phyloP scores from a whole-genome alignment of 2,888 invertebrate species.

The Himalopsyche japonica region DNA sequence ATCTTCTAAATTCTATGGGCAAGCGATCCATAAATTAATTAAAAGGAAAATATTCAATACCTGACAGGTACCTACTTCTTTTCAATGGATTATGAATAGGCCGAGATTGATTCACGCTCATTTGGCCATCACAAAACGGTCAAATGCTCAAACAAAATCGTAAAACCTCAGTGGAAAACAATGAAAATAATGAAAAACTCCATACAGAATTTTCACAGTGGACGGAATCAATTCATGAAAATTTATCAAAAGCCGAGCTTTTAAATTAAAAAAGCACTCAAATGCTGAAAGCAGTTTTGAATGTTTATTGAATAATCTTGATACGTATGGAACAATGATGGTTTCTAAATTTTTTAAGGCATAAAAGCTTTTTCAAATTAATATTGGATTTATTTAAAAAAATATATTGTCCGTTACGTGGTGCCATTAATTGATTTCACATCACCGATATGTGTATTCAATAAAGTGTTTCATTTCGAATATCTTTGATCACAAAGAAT shows the following conservation, averaged over 20 bases:
- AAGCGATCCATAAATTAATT: background rate
- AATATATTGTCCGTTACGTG: too few species aligned
- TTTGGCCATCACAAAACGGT: conserved; percentile 18
- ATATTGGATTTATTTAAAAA: too few species aligned
- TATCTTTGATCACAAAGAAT: too few species aligned
- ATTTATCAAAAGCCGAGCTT: background rate
- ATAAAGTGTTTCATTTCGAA: too few species aligned
- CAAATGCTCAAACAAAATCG: conserved; percentile 20
- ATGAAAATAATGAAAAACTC: conserved; percentile 2
- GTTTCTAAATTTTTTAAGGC: too few species aligned
- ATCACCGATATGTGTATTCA: too few species aligned
- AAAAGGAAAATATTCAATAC: background rate
- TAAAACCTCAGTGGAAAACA: conserved; percentile 10
- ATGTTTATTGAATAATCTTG: background rate
- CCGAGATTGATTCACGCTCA: conserved; percentile 25
- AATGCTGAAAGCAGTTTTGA: background rate
- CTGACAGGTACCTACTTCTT: background rate
- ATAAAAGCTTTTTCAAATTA: too few species aligned
- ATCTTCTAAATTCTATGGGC: background rate
- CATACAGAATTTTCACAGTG: background rate
- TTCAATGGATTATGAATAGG: background rate
- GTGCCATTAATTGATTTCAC: too few species aligned
- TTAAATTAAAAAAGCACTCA: background rate
- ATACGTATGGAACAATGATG: too few species aligned
- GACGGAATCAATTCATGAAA: background rate